Percentiles rank a stretch among this genome's conserved stretches.
phyloP scores from a whole-genome alignment of 2,888 invertebrate genomes.

The Cosmopolites sordidus region DNA sequence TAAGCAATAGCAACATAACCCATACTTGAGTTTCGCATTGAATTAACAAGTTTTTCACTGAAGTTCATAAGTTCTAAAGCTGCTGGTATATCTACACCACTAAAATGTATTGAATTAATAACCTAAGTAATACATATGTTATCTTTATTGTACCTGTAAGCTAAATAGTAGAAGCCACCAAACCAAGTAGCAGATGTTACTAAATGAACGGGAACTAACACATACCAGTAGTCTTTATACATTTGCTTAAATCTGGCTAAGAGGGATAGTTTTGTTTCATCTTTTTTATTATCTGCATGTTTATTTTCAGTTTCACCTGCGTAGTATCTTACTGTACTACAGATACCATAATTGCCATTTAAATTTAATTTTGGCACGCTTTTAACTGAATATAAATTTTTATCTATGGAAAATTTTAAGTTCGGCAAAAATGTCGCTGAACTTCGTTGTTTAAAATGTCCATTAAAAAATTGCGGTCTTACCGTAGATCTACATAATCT shows the following conservation, averaged over 20 bases:
- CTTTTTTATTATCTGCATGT: neutral
- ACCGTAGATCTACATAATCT: slow-evolving; percentile 1
- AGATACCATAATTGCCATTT: neutral
- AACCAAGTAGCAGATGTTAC: slow-evolving; percentile 87
- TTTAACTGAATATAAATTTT: neutral
- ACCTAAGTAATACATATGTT: neutral
- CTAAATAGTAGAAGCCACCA: slow-evolving; percentile 79
- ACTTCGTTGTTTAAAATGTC: neutral
- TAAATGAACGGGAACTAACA: slow-evolving; percentile 88
- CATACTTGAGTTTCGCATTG: slow-evolving; percentile 72
- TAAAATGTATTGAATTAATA: slow-evolving; percentile 49
- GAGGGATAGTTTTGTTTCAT: slow-evolving; percentile 54
- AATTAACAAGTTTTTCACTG: slow-evolving; percentile 72
- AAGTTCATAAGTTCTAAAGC: slow-evolving; percentile 73
- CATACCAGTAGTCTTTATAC: slow-evolving; percentile 96
- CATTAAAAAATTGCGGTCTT: neutral
- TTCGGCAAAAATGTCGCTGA: neutral
- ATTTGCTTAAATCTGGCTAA: slow-evolving; percentile 83
- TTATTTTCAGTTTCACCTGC: neutral
- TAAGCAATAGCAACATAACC: slow-evolving; percentile 88
- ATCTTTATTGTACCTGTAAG: slow-evolving; percentile 64
- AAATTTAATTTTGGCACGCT: neutral
- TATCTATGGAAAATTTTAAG: neutral
- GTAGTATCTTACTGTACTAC: slow-evolving; percentile 1
- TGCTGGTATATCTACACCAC: slow-evolving; percentile 86